Evolutionary conservation across 2,797 vertebrate species (phyloP).

Genomic region (Carduelis carduelis): DNA sequence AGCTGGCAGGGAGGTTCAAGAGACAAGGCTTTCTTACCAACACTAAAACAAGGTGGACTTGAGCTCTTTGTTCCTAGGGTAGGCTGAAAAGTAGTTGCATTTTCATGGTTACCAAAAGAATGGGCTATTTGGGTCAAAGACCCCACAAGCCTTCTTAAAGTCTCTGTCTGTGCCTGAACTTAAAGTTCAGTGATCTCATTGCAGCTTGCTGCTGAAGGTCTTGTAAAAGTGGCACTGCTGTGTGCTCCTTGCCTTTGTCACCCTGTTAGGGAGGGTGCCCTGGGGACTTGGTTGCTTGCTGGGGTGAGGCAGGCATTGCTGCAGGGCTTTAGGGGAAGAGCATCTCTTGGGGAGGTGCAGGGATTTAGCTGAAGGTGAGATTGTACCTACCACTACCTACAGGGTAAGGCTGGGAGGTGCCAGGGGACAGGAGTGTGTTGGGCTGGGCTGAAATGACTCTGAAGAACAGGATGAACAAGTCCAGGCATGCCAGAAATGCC

Average conservation of each 20-base stretch:
- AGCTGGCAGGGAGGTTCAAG: neutral
- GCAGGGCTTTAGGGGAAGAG: neutral
- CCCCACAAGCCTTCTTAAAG: neutral
- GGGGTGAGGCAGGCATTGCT: neutral
- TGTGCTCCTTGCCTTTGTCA: neutral
- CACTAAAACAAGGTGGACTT: neutral
- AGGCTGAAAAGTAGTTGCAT: neutral
- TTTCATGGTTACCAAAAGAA: neutral
- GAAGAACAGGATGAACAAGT: constrained; percentile 6
- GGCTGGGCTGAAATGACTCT: neutral
- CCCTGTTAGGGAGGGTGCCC: neutral
- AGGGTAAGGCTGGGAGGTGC: neutral
- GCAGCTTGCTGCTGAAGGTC: neutral
- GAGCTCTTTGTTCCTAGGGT: neutral
- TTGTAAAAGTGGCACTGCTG: neutral
- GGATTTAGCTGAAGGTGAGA: neutral
- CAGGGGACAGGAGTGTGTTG: neutral
- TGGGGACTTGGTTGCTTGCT: neutral
- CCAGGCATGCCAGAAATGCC: neutral
- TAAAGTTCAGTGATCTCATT: neutral
- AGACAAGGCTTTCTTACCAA: neutral
- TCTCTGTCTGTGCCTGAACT: neutral
- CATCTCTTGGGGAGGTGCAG: neutral
- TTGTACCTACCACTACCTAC: neutral
- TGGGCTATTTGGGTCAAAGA: neutral